Evolutionary conservation across 2,113 vertebrate species (phyloP), one percentile per base, ranked within the genome.

Genomic region (Malurus cyaneus): DNA sequence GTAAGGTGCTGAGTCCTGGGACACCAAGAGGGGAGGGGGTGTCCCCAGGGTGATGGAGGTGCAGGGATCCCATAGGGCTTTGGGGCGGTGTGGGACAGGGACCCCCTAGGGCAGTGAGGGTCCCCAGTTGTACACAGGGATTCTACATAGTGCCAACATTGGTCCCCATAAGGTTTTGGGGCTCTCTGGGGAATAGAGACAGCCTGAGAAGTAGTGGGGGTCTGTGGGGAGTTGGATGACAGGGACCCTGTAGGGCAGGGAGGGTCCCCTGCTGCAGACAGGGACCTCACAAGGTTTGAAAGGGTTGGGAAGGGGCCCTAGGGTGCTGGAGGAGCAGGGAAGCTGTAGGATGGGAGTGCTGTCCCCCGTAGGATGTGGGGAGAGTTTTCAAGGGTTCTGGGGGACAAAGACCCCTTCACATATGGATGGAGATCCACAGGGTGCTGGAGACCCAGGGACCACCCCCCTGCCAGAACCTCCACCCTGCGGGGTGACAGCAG

Each of bases 401-500:
- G 13, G 19, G 3, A 2, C 39, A 47, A 41, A 62, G 21, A 15
- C 9, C 11, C 20, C 20, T 36, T 56, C 23, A 36, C 18, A 59
- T 61, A 21, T 41, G 36, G 36, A 32, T 70, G 34, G 18, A 12
- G 12, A 59, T 54, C 24, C 17, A 16, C 10, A n/a, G 11, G 41
- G 19, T 74, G 44, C 49, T 36, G 31, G 26, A 59, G 46, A 65
- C 7, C 14, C 81, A 76, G 46, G 26, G 47, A 20, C 26, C 62
- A 39, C 62, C 17, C 25, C 19, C 28, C 36, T 46, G 25, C 18
- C 74, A 89, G 42, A 62, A 46, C 28, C 29, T 25, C 25, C 52
- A 18, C 13, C 25, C 3, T 18, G 18, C 15, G 31, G 23, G 34
- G 18, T 62, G 36, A 25, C 32, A 50, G 18, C 26, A 0, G 0